phyloP scores from a whole-genome alignment of 2,888 invertebrate genomes.

The Idaea aversata region DNA sequence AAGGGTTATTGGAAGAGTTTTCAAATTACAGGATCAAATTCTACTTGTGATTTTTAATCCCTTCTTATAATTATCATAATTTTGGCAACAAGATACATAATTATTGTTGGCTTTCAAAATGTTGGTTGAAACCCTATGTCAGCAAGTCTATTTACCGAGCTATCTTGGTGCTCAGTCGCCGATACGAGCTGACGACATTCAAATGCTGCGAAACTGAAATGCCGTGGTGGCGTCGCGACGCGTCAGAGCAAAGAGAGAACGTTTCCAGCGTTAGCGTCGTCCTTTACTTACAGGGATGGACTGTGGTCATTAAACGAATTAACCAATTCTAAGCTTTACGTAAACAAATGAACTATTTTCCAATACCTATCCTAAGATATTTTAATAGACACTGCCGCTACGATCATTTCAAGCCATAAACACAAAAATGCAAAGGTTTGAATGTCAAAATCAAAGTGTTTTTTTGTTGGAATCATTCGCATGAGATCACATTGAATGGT shows the following conservation, averaged over 20 bases:
- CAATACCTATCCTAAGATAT: too few relatives aligned
- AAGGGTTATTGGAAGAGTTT: too few relatives aligned
- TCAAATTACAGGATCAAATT: too few relatives aligned
- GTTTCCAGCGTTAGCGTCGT: constrained; percentile 4
- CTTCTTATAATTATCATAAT: too few relatives aligned
- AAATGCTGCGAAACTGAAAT: constrained; percentile 30
- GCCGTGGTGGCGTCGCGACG: constrained; percentile 33
- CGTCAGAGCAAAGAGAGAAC: constrained; percentile 46
- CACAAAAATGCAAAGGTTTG: too few relatives aligned
- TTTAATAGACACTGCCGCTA: too few relatives aligned
- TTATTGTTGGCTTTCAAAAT: not conserved
- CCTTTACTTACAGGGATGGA: not conserved
- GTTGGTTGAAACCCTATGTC: not conserved
- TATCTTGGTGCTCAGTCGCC: not conserved
- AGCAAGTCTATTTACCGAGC: not conserved
- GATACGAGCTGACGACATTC: constrained; percentile 18
- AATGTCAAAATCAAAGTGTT: too few relatives aligned
- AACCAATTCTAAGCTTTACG: too few relatives aligned
- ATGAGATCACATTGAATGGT: too few relatives aligned
- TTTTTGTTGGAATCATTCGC: too few relatives aligned
- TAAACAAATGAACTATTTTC: not conserved
- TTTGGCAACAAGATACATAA: not conserved
- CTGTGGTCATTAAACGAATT: not conserved
- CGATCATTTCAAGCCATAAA: too few relatives aligned
- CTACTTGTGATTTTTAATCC: too few relatives aligned